phyloP scores from a whole-genome alignment of 2,888 invertebrate species.

The Drosophila subquinaria region DNA sequence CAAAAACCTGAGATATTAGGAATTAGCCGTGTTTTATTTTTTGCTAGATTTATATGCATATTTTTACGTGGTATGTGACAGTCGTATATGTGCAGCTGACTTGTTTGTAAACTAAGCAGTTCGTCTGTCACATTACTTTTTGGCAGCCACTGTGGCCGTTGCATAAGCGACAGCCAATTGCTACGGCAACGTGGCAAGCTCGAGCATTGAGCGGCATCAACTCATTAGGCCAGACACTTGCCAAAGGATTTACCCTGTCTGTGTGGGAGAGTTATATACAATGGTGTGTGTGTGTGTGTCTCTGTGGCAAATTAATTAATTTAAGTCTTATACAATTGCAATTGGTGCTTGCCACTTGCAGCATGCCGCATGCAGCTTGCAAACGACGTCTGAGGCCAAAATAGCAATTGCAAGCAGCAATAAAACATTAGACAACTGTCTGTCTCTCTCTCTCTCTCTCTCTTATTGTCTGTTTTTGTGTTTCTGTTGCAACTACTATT shows the following conservation, averaged over 20 bases:
- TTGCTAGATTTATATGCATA: neutral
- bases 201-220: slow-evolving; percentile 47
- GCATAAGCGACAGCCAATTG: slow-evolving; percentile 46
- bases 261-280: neutral
- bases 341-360: slow-evolving; percentile 36
- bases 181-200: slow-evolving; percentile 36
- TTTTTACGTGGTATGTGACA: slow-evolving; percentile 13
- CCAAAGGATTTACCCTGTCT: slow-evolving; percentile 61
- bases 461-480: slow-evolving; percentile 22
- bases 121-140: slow-evolving; percentile 51
- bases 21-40: no score
- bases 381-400: slow-evolving; percentile 39
- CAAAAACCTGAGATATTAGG: no score
- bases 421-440: slow-evolving; percentile 79
- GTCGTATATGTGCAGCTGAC: neutral
- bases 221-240: slow-evolving; percentile 79
- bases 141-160: slow-evolving; percentile 58
- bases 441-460: slow-evolving; percentile 40
- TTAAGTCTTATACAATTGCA: slow-evolving; percentile 81
- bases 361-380: slow-evolving; percentile 24
- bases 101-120: slow-evolving; percentile 27
- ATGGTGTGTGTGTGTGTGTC: slow-evolving; percentile 31
- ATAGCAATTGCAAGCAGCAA: slow-evolving; percentile 61
- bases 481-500: slow-evolving; percentile 35
- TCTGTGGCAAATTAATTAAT: slow-evolving; percentile 76